phyloP scores from a whole-genome alignment of 2,888 invertebrate genomes.

The Drosophila mimetica region DNA sequence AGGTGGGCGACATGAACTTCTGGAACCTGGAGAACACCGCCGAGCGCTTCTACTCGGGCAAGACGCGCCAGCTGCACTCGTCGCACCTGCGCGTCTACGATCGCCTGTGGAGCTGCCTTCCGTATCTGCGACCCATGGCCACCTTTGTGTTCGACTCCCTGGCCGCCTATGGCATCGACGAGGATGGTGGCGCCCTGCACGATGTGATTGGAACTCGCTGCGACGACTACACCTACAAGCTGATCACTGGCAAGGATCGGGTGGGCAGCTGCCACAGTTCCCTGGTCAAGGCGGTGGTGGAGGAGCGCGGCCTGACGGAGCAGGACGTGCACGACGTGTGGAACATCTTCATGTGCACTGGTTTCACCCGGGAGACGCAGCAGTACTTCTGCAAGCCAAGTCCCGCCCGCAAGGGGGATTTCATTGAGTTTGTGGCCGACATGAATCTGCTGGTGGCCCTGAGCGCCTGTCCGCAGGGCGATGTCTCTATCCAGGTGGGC shows the following conservation, averaged over 20 bases:
- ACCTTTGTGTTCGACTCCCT: slow-evolving; percentile 85
- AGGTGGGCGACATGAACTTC: slow-evolving; percentile 85
- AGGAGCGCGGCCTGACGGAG: slow-evolving; percentile 83
- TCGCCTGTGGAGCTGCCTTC: slow-evolving; percentile 85
- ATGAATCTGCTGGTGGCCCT: slow-evolving; percentile 85
- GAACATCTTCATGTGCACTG: slow-evolving; percentile 86
- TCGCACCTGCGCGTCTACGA: slow-evolving; percentile 85
- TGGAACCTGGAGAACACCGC: slow-evolving; percentile 85
- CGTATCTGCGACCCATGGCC: slow-evolving; percentile 85
- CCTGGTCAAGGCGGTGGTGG: slow-evolving; percentile 82
- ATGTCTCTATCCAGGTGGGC: slow-evolving; percentile 84
- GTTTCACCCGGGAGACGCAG: slow-evolving; percentile 84
- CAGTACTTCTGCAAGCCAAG: slow-evolving; percentile 85
- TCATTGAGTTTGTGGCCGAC: slow-evolving; percentile 85
- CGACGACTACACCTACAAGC: slow-evolving; percentile 85
- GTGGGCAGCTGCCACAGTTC: slow-evolving; percentile 85
- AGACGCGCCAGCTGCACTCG: slow-evolving; percentile 85
- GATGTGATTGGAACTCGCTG: slow-evolving; percentile 85
- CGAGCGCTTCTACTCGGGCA: slow-evolving; percentile 85
- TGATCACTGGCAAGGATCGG: slow-evolving; percentile 84
- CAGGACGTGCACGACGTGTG: slow-evolving; percentile 85
- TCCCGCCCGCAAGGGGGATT: slow-evolving; percentile 85
- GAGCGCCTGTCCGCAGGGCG: slow-evolving; percentile 85
- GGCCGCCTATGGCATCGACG: slow-evolving; percentile 84
- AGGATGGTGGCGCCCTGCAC: slow-evolving; percentile 85